Evolutionary conservation across 2,113 vertebrate genomes (phyloP).

Genomic region (Rousettus leschenaultii): DNA sequence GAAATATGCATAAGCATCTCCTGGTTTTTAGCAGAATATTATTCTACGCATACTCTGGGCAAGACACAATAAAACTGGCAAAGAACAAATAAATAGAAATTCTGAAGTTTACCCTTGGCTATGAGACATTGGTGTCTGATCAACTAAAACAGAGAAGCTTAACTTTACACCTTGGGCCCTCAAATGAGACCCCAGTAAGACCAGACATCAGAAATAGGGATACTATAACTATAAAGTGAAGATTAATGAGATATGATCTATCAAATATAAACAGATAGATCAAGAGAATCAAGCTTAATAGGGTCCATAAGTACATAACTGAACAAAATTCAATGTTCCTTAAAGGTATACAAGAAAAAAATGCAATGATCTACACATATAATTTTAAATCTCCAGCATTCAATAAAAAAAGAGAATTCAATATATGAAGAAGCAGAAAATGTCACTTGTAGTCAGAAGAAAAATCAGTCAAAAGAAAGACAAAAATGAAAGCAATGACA

Average conservation of each 20-base stretch:
- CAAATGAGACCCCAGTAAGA: not conserved
- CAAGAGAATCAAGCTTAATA: not conserved
- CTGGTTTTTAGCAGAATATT: not conserved
- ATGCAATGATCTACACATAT: not conserved
- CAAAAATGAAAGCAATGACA: not conserved
- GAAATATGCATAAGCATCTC: not conserved
- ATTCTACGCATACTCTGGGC: accelerated
- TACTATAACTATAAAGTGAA: not conserved
- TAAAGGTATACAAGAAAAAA: not conserved
- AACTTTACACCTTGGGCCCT: not conserved
- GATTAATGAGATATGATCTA: not conserved
- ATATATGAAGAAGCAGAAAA: not conserved
- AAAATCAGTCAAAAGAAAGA: not conserved
- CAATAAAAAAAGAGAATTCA: not conserved
- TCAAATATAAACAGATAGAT: not conserved
- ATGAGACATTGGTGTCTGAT: not conserved
- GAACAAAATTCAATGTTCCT: not conserved
- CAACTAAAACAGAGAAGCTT: not conserved
- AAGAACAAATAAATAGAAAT: not conserved
- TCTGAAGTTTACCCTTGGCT: not conserved
- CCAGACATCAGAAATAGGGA: not conserved
- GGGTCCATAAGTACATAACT: not conserved
- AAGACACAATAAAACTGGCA: not conserved
- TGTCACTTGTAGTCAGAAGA: not conserved
- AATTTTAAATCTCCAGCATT: not conserved